These are phyloP conservation scores for Amorpha juglandis DNA, from an alignment of 2,888 invertebrate genomes.

Conservation along the genomic window DNA sequence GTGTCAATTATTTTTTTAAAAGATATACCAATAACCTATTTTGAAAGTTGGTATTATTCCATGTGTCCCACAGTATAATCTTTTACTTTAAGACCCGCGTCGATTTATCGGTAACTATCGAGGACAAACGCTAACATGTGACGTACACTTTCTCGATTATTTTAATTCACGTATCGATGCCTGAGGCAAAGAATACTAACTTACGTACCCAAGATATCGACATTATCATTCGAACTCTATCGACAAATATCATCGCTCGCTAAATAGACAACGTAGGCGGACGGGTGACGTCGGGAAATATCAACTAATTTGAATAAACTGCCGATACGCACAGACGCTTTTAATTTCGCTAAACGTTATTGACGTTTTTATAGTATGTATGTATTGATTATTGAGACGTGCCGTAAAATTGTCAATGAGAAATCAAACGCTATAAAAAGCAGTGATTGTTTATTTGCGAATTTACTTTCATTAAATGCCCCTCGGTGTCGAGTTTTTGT, in stretches of 20 bases:
- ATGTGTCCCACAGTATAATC: no score
- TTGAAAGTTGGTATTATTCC: no score
- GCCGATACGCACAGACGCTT: slow-evolving; percentile 15
- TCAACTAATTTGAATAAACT: slow-evolving; percentile 29
- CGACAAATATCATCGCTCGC: neutral
- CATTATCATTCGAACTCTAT: neutral
- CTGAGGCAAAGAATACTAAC: no score
- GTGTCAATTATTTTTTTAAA: no score
- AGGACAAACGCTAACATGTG: no score
- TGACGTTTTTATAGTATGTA: neutral
- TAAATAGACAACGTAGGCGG: slow-evolving; percentile 27
- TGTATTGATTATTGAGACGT: neutral
- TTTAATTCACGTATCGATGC: no score
- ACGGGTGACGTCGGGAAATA: slow-evolving; percentile 24
- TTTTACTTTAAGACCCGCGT: no score
- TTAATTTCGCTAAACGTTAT: slow-evolving; percentile 14
- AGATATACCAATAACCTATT: no score
- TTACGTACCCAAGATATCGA: neutral
- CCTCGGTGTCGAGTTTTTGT: neutral
- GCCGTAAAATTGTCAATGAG: neutral
- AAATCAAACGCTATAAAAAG: neutral
- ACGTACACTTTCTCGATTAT: no score
- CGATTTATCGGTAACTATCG: no score
- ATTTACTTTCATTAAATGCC: neutral
- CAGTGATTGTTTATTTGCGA: neutral